Conservation (phyloP, 2,888 invertebrate genomes). For the Dynastes hyllus region DNA sequence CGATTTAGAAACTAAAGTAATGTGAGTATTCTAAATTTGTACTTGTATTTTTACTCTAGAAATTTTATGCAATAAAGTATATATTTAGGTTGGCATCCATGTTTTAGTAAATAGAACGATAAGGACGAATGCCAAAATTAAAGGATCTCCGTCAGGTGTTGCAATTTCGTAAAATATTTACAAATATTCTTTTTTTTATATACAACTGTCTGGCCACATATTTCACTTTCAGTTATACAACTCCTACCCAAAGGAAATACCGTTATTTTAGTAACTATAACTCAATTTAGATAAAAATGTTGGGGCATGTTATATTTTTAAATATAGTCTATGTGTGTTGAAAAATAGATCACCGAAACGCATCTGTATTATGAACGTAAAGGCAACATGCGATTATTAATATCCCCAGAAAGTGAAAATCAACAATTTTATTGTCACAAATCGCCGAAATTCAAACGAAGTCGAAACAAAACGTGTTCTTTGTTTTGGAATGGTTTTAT, state of each 20-base stretch:
- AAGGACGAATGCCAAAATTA: background rate
- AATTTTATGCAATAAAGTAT: background rate
- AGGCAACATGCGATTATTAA: background rate
- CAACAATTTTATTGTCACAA: conserved; percentile 3
- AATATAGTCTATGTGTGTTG: background rate
- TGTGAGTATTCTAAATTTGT: too few relatives aligned
- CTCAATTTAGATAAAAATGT: too few relatives aligned
- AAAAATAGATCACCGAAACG: conserved; percentile 1
- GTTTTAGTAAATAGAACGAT: background rate
- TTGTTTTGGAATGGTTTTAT: conserved; percentile 7
- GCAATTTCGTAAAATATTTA: background rate
- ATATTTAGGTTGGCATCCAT: background rate
- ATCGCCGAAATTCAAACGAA: conserved; percentile 2
- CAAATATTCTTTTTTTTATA: background rate
- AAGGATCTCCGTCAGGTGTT: background rate
- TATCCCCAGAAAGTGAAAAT: background rate
- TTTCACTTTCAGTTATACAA: background rate
- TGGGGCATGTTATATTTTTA: conserved; percentile 4
- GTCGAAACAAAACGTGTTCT: background rate
- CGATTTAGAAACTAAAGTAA: too few relatives aligned
- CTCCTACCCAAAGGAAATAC: too few relatives aligned
- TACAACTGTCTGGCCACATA: background rate
- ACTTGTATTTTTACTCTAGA: too few relatives aligned
- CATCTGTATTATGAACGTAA: background rate
- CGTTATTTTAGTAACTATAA: background rate